These are phyloP conservation scores for Maniola hyperantus DNA, from an alignment of 2,888 invertebrate genomes.

Conservation along the genomic window DNA sequence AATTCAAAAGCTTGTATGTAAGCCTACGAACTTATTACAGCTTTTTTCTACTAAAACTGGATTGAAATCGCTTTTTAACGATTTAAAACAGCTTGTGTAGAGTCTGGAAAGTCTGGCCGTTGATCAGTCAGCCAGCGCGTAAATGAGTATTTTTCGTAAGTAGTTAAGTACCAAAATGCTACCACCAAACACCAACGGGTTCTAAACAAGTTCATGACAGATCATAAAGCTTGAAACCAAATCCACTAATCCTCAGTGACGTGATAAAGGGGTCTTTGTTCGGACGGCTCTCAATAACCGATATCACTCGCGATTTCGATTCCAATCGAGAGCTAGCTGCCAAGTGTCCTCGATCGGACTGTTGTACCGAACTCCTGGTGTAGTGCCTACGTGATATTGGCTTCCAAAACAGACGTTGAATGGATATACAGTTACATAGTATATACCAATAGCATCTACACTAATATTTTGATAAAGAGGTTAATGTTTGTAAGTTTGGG, in stretches of 20 bases:
- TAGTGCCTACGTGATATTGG: conserved; percentile 44
- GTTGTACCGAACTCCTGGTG: conserved; percentile 42
- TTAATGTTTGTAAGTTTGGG: no score
- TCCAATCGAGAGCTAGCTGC: conserved; percentile 45
- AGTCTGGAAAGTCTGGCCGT: background rate
- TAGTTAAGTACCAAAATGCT: no score
- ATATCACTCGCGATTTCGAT: conserved; percentile 45
- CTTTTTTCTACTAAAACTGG: conserved; percentile 28
- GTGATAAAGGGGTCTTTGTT: conserved; percentile 46
- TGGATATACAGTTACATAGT: conserved; percentile 11
- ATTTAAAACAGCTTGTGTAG: conserved; percentile 25
- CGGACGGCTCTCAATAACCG: conserved; percentile 43
- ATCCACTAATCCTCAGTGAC: conserved; percentile 38
- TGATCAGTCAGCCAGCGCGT: no score
- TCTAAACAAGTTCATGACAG: conserved; percentile 24
- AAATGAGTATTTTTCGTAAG: no score
- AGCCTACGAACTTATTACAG: conserved; percentile 37
- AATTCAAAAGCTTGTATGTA: conserved; percentile 39
- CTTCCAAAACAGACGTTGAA: conserved; percentile 43
- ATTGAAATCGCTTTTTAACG: conserved; percentile 30
- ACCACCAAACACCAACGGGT: background rate
- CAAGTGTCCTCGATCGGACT: conserved; percentile 44
- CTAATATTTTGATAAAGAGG: no score
- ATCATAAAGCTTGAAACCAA: conserved; percentile 33
- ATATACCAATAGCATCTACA: no score